These are phyloP conservation scores for Hedya salicella DNA, from an alignment of 2,888 invertebrate species.

Conservation along the genomic window DNA sequence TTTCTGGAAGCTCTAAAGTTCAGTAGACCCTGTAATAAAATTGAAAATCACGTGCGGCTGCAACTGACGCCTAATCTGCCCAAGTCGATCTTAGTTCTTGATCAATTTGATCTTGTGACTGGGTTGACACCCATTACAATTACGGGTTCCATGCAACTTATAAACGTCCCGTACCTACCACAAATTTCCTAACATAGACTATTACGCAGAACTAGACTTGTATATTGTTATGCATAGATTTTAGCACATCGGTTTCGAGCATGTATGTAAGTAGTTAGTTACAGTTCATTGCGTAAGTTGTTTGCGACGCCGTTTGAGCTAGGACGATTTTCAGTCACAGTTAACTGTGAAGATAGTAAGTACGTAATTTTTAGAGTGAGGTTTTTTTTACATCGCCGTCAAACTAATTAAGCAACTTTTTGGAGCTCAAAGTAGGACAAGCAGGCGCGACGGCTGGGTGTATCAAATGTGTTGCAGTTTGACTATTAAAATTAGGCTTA, in stretches of 20 bases:
- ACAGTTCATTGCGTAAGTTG: slow-evolving; percentile 31
- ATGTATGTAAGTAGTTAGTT: slow-evolving; percentile 25
- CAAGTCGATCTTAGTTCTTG: background rate
- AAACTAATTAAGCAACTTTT: too few species aligned
- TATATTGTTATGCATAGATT: slow-evolving; percentile 9
- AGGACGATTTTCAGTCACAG: slow-evolving; percentile 39
- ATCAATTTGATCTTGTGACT: slow-evolving; percentile 21
- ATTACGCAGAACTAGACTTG: slow-evolving; percentile 13
- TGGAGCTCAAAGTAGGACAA: too few species aligned
- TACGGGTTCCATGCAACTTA: slow-evolving; percentile 12
- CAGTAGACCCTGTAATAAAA: background rate
- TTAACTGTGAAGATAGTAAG: background rate
- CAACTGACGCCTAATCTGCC: slow-evolving; percentile 10
- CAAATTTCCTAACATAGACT: slow-evolving; percentile 19
- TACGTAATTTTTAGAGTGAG: too few species aligned
- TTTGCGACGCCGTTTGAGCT: slow-evolving; percentile 36
- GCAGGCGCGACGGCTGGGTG: background rate
- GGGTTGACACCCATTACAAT: slow-evolving; percentile 16
- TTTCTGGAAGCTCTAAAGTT: background rate
- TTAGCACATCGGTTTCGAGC: slow-evolving; percentile 37
- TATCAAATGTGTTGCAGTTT: background rate
- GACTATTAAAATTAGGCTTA: too few species aligned
- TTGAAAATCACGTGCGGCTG: background rate
- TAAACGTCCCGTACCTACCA: background rate
- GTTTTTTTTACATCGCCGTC: too few species aligned